A percentile compares a stretch with the other conserved stretches of the same genome.
Conservation (phyloP, 2,797 vertebrate species). For the Mergus octosetaceus region DNA sequence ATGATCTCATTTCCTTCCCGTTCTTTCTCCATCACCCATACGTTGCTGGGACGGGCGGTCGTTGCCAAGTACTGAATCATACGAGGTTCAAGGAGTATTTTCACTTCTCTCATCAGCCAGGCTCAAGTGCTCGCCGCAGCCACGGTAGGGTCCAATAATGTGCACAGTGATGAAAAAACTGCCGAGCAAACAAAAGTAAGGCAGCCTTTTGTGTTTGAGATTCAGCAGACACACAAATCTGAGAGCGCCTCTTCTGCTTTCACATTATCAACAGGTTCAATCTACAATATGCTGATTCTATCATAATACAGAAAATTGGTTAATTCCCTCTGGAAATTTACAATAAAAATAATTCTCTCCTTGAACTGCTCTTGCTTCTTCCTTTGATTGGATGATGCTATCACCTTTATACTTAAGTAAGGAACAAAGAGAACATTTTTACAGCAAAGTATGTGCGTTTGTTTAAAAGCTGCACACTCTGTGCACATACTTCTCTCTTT, state of each 20-base stretch:
- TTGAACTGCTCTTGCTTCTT: constrained; percentile 85
- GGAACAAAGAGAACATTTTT: constrained; percentile 55
- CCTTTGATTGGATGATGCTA: constrained; percentile 91
- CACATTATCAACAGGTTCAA: constrained; percentile 85
- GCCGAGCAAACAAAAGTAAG: constrained; percentile 64
- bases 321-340: constrained; percentile 85
- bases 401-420: constrained; percentile 79
- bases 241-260: constrained; percentile 72
- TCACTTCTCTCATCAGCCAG: constrained; percentile 49
- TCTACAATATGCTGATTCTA: constrained; percentile 92
- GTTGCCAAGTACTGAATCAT: neutral
- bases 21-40: neutral
- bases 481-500: neutral
- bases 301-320: constrained; percentile 92
- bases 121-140: constrained; percentile 53
- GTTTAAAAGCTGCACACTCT: constrained; percentile 26
- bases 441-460: constrained; percentile 26
- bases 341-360: constrained; percentile 88
- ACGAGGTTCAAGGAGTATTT: constrained; percentile 9
- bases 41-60: neutral
- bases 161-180: constrained; percentile 68
- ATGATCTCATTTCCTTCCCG: constrained; percentile 19
- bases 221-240: constrained; percentile 72
- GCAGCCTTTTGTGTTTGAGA: constrained; percentile 74
- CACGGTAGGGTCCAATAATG: constrained; percentile 54